These are phyloP conservation scores for Gorsachius magnificus DNA, from an alignment of 2,797 vertebrate species.

Conservation along the genomic window DNA sequence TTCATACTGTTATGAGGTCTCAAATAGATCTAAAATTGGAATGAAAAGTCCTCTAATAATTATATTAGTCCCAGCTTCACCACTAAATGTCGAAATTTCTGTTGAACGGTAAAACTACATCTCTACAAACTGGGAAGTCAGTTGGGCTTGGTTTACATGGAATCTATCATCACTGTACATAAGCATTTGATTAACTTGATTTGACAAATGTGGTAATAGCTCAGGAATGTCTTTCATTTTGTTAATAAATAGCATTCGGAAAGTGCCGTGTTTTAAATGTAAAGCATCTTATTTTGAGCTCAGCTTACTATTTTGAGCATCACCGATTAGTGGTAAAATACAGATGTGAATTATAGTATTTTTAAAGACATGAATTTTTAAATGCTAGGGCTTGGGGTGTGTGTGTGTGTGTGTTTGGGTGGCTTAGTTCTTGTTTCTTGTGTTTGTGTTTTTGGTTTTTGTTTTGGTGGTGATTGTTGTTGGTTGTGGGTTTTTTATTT, in stretches of 20 bases:
- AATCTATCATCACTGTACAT: not conserved
- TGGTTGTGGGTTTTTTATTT: not conserved
- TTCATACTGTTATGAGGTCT: not conserved
- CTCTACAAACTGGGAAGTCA: not conserved
- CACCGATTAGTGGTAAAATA: not conserved
- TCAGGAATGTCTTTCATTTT: not conserved
- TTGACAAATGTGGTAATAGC: not conserved
- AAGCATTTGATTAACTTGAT: not conserved
- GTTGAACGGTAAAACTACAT: not conserved
- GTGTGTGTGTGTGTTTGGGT: not conserved
- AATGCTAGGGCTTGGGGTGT: not conserved
- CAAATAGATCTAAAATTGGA: not conserved
- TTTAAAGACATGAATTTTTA: not conserved
- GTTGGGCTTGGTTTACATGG: not conserved
- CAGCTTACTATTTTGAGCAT: not conserved
- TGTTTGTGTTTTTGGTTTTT: not conserved
- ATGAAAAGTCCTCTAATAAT: not conserved
- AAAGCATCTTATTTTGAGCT: not conserved
- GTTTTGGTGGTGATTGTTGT: not conserved
- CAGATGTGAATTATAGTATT: not conserved
- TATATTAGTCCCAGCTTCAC: not conserved
- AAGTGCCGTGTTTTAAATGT: not conserved
- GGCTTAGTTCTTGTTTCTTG: not conserved
- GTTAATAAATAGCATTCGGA: not conserved
- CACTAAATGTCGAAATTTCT: not conserved